Base-by-base conservation (phyloP, 2,797 vertebrate genomes). In the Alfaro cultratus region DNA sequence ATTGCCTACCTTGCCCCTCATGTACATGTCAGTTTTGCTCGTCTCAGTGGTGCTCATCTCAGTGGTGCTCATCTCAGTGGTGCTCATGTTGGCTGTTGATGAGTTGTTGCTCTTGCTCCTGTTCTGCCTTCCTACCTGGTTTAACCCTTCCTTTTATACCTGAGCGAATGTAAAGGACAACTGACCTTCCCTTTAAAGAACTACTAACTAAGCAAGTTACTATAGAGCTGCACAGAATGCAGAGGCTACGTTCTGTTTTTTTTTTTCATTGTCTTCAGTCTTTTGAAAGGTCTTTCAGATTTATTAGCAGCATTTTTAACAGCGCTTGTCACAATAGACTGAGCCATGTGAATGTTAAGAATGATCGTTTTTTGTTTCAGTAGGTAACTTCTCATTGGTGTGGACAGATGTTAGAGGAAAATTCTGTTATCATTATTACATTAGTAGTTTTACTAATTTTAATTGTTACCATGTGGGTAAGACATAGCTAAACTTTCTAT, bases 91-190 rank as follows among this genome's bases (percentile, higher is more conserved):
- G 71, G 77, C 82, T 85, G 84, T 21, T 11, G 86, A 39, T 86
- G 88, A 53, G 87, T 76, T 77, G 82, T 67, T 84, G 81, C 78
- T 79, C 21, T 53, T 84, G 86, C 80, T 89, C 34, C 73, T 85
- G 85, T 83, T 73, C 87, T 90, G 89, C 73, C 39, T 81, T 80
- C 43, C 78, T 89, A 88, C 80, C 86, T 80, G 86, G 74, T 91
- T 94, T 92, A 94, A 94, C 91, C 82, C 85, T 81, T 85, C 86
- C 88, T 92, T 95, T 95, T 95, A 95, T 95, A 95, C 91, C 81
- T 85, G 73, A 80, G 81, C 68, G 79, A 80, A 86, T 9, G 81
- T 77, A 93, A 90, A 91, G 81, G 86, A 77, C 80, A 53, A 77
- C 68, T 85, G 83, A 15, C n/a, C 23, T 2, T 89, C 77, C 77